Evolutionary conservation across 2,113 vertebrate species (phyloP).

Genomic region (Python bivittatus): DNA sequence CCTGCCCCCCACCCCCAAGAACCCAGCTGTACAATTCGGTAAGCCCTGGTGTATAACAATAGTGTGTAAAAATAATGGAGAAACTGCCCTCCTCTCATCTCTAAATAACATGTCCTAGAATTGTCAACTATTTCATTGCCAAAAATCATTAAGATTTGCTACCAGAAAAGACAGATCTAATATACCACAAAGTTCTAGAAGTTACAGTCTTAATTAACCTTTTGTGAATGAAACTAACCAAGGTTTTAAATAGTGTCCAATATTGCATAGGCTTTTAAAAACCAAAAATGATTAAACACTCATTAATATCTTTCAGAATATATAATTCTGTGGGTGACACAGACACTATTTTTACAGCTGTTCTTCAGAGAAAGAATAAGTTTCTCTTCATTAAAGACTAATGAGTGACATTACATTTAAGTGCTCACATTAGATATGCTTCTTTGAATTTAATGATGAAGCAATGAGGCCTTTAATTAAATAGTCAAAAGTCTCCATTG

Average conservation of each 20-base stretch:
- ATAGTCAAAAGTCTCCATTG: conserved; percentile 78
- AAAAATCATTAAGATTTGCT: conserved; percentile 24
- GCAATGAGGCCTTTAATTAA: conserved; percentile 89
- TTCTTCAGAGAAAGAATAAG: conserved; percentile 78
- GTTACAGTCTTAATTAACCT: conserved; percentile 64
- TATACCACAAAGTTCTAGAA: conserved; percentile 18
- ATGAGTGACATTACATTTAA: conserved; percentile 86
- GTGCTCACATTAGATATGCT: conserved; percentile 83
- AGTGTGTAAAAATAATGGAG: background rate
- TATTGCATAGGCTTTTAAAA: conserved; percentile 40
- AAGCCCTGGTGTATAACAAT: background rate
- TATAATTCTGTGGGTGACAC: conserved; percentile 75
- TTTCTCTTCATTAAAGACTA: conserved; percentile 84
- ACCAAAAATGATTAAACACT: conserved; percentile 62
- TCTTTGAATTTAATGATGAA: conserved; percentile 85
- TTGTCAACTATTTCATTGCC: background rate
- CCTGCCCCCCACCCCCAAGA: background rate
- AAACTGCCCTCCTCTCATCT: background rate
- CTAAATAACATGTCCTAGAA: conserved; percentile 6
- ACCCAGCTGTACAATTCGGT: background rate
- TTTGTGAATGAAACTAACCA: conserved; percentile 29
- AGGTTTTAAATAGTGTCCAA: background rate
- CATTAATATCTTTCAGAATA: conserved; percentile 69
- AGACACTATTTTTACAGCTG: conserved; percentile 80
- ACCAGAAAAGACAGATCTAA: conserved; percentile 38